Evolutionary conservation across 2,113 vertebrate genomes (phyloP).

Genomic region (Ranitomeya variabilis): DNA sequence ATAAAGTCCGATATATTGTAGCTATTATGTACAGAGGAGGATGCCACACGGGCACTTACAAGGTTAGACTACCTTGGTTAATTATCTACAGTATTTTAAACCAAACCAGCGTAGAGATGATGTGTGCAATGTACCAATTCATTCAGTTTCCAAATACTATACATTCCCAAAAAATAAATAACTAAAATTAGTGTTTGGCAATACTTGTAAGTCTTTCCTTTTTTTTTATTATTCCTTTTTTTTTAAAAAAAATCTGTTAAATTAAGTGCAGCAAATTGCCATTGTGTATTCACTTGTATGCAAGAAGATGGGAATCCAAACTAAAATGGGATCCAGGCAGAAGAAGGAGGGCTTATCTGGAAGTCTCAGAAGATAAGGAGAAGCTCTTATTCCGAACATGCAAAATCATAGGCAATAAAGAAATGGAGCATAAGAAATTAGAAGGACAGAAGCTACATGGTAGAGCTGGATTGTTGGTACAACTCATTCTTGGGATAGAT

Average conservation of each 20-base stretch:
- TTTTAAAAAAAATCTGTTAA: slow-evolving; percentile 75
- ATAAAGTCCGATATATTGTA: slow-evolving; percentile 94
- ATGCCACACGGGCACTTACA: slow-evolving; percentile 91
- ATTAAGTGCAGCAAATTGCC: slow-evolving; percentile 79
- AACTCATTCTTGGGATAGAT: background rate
- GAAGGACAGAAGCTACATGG: slow-evolving; percentile 24
- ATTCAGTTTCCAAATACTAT: slow-evolving; percentile 78
- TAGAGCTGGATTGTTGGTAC: background rate
- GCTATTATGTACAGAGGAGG: slow-evolving; percentile 98
- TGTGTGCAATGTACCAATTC: slow-evolving; percentile 84
- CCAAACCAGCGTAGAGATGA: slow-evolving; percentile 84
- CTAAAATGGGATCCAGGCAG: slow-evolving; percentile 70
- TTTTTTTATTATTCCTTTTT: slow-evolving; percentile 19
- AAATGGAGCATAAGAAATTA: slow-evolving; percentile 42
- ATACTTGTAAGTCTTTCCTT: slow-evolving; percentile 73
- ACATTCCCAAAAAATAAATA: slow-evolving; percentile 93
- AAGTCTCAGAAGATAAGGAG: slow-evolving; percentile 72
- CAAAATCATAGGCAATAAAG: slow-evolving; percentile 57
- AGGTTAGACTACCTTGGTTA: slow-evolving; percentile 95
- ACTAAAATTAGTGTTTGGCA: slow-evolving; percentile 87
- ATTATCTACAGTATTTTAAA: slow-evolving; percentile 94
- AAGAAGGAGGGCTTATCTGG: slow-evolving; percentile 74
- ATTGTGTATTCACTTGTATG: slow-evolving; percentile 79
- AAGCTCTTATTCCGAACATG: slow-evolving; percentile 71
- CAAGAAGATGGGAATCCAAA: slow-evolving; percentile 71